These are phyloP conservation scores for Hippocampus comes DNA, from an alignment of 2,113 vertebrate species.

Conservation along the genomic window DNA sequence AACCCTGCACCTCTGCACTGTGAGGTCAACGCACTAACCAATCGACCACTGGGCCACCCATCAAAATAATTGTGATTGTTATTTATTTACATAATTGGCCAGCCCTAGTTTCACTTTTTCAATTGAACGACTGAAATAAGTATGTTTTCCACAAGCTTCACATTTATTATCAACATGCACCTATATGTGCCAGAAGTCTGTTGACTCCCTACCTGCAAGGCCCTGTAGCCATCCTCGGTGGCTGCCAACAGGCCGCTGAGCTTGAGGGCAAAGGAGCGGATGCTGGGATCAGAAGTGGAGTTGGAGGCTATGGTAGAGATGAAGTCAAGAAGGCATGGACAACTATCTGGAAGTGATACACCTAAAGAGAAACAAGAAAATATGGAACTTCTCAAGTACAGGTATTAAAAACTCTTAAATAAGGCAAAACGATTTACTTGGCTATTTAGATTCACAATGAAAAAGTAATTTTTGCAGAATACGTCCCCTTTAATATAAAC, in stretches of 20 bases:
- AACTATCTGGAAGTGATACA: slow-evolving; percentile 64
- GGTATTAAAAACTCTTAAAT: neutral
- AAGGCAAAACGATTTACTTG: neutral
- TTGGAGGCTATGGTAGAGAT: slow-evolving; percentile 62
- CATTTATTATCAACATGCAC: too few species aligned
- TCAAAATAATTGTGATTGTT: too few species aligned
- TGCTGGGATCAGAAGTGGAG: slow-evolving; percentile 58
- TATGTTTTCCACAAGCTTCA: too few species aligned
- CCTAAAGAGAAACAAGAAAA: slow-evolving; percentile 41
- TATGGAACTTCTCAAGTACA: neutral
- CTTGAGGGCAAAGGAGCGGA: slow-evolving; percentile 81
- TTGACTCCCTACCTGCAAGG: slow-evolving; percentile 71
- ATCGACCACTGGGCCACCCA: too few species aligned
- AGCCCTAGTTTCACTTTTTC: too few species aligned
- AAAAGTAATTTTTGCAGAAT: neutral
- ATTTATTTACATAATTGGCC: too few species aligned
- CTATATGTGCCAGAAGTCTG: neutral
- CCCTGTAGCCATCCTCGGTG: slow-evolving; percentile 70
- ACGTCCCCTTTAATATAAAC: neutral
- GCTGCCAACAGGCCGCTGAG: slow-evolving; percentile 79
- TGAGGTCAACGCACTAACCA: too few species aligned
- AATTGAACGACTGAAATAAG: too few species aligned
- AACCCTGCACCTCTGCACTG: too few species aligned
- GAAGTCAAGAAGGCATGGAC: slow-evolving; percentile 78
- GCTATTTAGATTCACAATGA: neutral